A percentile compares a stretch with the other conserved stretches of the same genome.
phyloP scores from a whole-genome alignment of 2,113 vertebrate genomes.

The Pseudolaguvia tuberculata region DNA sequence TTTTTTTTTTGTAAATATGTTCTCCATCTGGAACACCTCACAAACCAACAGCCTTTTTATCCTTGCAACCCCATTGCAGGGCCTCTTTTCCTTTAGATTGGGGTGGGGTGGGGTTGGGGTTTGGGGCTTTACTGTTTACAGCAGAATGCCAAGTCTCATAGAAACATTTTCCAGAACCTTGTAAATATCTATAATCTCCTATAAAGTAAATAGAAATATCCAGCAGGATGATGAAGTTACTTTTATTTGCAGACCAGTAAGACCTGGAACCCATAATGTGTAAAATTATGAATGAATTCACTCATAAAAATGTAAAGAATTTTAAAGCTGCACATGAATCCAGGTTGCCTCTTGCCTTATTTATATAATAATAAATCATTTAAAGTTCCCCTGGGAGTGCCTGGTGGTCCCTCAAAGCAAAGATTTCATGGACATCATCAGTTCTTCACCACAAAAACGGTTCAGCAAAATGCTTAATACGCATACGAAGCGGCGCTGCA shows the following conservation, averaged over 20 bases:
- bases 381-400: no score
- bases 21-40: background rate
- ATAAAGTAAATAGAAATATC: no score
- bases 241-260: background rate
- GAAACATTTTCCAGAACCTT: background rate
- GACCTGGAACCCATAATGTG: background rate
- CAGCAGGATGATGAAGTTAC: background rate
- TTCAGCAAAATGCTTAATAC: background rate
- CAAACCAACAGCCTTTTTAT: background rate
- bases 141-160: background rate
- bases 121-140: background rate
- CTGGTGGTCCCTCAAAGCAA: no score
- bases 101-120: no score
- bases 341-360: no score
- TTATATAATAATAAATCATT: no score
- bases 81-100: background rate
- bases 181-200: background rate
- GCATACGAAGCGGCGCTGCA: background rate
- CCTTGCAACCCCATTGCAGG: background rate
- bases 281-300: background rate
- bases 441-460: background rate
- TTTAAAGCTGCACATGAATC: no score
- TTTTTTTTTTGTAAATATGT: background rate
- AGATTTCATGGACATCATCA: background rate
- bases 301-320: no score